A percentile compares a stretch with the other conserved stretches of the same genome.
Evolutionary conservation across 2,113 vertebrate genomes (phyloP).

Genomic region (Uria aalge): DNA sequence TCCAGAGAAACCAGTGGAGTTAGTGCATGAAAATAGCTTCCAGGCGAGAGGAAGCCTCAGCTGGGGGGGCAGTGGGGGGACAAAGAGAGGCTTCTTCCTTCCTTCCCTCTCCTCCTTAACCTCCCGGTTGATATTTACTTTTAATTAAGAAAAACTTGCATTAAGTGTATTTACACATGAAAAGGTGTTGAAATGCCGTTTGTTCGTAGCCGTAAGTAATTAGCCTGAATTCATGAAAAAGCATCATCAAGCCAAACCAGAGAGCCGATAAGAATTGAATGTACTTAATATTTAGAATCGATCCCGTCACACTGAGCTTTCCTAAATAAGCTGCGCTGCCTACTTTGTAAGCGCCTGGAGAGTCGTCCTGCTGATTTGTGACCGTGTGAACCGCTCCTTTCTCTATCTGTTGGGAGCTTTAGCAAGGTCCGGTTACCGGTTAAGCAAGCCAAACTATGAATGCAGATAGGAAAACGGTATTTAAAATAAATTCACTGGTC

Average conservation of each 20-base stretch:
- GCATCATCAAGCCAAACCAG: slow-evolving; percentile 52
- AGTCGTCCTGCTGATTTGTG: slow-evolving; percentile 31
- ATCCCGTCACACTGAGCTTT: slow-evolving; percentile 14
- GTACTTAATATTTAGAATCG: slow-evolving; percentile 45
- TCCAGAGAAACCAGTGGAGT: slow-evolving; percentile 51
- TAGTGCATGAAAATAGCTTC: slow-evolving; percentile 61
- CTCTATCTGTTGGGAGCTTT: slow-evolving; percentile 16
- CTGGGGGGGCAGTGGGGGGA: neutral
- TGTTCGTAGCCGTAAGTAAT: slow-evolving; percentile 39
- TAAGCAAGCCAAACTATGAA: slow-evolving; percentile 17
- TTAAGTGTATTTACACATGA: slow-evolving; percentile 69
- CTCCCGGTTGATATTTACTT: neutral
- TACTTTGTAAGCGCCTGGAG: slow-evolving; percentile 8
- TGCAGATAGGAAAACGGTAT: neutral
- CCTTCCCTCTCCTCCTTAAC: slow-evolving; percentile 25
- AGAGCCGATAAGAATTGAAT: slow-evolving; percentile 2
- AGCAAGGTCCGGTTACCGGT: slow-evolving; percentile 14
- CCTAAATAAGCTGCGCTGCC: neutral
- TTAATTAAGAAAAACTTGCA: slow-evolving; percentile 53
- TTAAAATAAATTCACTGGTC: slow-evolving; percentile 19
- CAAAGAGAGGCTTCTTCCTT: slow-evolving; percentile 55
- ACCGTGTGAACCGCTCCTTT: slow-evolving; percentile 16
- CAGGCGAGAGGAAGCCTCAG: slow-evolving; percentile 42
- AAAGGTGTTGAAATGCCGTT: slow-evolving; percentile 57
- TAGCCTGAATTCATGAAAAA: slow-evolving; percentile 63